These are phyloP conservation scores for Sebastes nivosus DNA, from an alignment of 2,797 vertebrate species.

Conservation along the genomic window DNA sequence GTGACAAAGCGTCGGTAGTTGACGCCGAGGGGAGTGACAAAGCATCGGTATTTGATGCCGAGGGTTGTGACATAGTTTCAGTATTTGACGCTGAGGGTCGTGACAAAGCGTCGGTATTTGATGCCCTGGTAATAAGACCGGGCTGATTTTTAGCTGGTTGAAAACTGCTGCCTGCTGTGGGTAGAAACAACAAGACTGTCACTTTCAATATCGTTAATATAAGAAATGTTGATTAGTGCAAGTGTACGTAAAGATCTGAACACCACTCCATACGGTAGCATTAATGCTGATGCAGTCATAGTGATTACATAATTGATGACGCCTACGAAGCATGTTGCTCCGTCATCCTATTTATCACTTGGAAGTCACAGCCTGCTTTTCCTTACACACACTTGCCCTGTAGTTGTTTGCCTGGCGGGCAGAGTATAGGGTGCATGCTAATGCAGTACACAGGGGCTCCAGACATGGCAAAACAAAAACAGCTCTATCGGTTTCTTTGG, in stretches of 20 bases:
- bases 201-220: not conserved
- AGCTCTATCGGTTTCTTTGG: conserved; percentile 30
- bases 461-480: conserved; percentile 42
- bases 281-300: not conserved
- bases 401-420: conserved; percentile 41
- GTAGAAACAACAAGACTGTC: not conserved
- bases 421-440: conserved; percentile 34
- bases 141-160: not conserved
- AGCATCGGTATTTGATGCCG: too few species aligned
- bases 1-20: too few species aligned
- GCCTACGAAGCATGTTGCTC: conserved; percentile 29
- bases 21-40: too few species aligned
- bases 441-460: conserved; percentile 11
- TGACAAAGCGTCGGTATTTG: too few species aligned
- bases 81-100: too few species aligned
- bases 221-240: not conserved
- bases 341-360: conserved; percentile 6
- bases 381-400: conserved; percentile 1
- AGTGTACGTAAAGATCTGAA: not conserved
- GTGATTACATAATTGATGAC: not conserved
- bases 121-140: too few species aligned
- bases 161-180: not conserved
- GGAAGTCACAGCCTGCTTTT: not conserved
- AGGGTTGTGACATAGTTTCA: too few species aligned
- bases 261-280: not conserved